Conservation (phyloP, 2,888 invertebrate genomes). For the Tipula lateralis region DNA sequence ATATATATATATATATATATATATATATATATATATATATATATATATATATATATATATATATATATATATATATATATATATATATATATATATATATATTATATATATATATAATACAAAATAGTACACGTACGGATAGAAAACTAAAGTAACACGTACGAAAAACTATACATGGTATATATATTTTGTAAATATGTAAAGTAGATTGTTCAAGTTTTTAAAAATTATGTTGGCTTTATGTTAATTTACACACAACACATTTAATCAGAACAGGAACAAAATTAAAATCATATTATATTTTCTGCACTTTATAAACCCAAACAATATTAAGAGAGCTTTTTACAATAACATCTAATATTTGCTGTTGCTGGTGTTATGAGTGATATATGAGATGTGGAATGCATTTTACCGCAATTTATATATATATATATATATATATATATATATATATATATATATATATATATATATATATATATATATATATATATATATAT, state of each 20-base stretch:
- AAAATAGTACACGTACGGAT: background rate
- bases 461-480: background rate
- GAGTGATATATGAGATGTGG: background rate
- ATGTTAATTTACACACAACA: background rate
- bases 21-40: too few species aligned
- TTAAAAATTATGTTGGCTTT: background rate
- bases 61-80: too few species aligned
- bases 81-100: too few species aligned
- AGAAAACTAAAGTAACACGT: background rate
- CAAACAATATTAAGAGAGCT: background rate
- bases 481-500: background rate
- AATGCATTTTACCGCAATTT: background rate
- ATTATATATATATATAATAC: background rate
- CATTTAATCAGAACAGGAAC: background rate
- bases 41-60: too few species aligned
- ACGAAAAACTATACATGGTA: background rate
- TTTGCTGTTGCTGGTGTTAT: background rate
- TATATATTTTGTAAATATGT: background rate
- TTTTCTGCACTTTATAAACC: background rate
- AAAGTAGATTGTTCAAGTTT: background rate
- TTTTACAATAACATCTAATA: background rate
- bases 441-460: background rate
- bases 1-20: too few species aligned
- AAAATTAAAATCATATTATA: background rate
- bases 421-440: background rate